phyloP scores from a whole-genome alignment of 2,797 vertebrate species.

The Artibeus lituratus region DNA sequence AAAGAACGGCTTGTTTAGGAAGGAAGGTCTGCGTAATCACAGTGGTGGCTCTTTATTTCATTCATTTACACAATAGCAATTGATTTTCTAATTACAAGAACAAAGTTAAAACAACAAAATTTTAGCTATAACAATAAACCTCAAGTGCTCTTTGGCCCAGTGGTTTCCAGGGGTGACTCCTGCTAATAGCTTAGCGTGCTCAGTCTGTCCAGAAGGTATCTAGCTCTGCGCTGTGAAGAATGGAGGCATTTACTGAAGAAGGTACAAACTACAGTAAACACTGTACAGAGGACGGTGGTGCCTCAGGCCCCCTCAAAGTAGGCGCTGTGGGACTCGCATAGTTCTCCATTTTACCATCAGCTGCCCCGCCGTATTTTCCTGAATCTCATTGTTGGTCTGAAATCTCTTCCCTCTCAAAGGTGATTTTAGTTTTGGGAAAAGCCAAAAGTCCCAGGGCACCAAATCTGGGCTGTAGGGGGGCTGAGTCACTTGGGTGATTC shows the following conservation, averaged over 20 bases:
- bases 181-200: not conserved
- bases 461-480: not conserved
- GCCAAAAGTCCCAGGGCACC: not conserved
- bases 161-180: not conserved
- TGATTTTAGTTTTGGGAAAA: not conserved
- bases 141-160: not conserved
- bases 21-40: not conserved
- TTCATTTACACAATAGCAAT: not conserved
- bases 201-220: not conserved
- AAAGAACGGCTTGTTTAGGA: not conserved
- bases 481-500: not conserved
- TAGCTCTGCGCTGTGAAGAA: not conserved
- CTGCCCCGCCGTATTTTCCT: not conserved
- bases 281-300: not conserved
- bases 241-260: too few relatives aligned
- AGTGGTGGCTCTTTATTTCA: not conserved
- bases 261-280: not conserved
- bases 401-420: not conserved
- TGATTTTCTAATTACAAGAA: not conserved
- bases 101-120: not conserved
- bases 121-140: fast-evolving
- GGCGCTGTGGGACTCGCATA: not conserved
- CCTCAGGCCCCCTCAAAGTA: not conserved
- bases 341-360: not conserved
- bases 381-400: not conserved